Base-by-base conservation (phyloP, 2,113 vertebrate species). In the Psittacula cyanocephala region DNA sequence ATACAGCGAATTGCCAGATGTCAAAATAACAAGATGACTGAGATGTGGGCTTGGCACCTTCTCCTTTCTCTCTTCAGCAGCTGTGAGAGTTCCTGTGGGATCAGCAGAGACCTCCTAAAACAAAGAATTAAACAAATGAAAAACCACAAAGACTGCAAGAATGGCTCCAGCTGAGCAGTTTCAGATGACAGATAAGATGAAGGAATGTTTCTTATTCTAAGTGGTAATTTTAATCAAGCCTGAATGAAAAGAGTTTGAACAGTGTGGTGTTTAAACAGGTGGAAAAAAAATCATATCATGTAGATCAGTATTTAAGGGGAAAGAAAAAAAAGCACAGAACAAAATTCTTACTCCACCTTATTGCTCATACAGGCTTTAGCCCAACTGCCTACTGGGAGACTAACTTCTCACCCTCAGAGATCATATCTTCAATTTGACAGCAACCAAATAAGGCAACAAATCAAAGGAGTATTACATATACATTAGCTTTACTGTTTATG, bases 21-120 rank as follows among this genome's bases (percentile, higher is more conserved):
- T 99, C 95, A 99, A 97, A 96, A 99, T 97, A 86, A 99, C 99
- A 2, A 99, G 95, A 60, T 99, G 99, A 95, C 99, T 99, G 80
- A 99, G 99, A 91, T 99, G 99, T 47, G 99, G 99, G 91, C 99
- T 99, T 41, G 99, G 99, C 25, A 99, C 98, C 95, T 99, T 99
- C 97, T 99, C 99, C 94, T 99, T 99, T 84, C 98, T 98, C 93
- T 99, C 99, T 97, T 99, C 99, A 39, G 97, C 93, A 37, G 98
- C 96, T 43, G 98, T 97, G 8, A 99, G 98, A 24, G 98, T 97
- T 41, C 98, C 98, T 17, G 97, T 22, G 7, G 96, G 97, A 97
- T 99, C 99, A 64, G 97, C 88, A 17, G 96, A 97, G 24, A 98
- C 97, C 89, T 99, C 99, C 99, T 99, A 94, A 78, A 98, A 97